Percentiles rank a stretch among this genome's conserved stretches.
Conservation (phyloP, 2,888 invertebrate species). For the Coelopa pilipes region DNA sequence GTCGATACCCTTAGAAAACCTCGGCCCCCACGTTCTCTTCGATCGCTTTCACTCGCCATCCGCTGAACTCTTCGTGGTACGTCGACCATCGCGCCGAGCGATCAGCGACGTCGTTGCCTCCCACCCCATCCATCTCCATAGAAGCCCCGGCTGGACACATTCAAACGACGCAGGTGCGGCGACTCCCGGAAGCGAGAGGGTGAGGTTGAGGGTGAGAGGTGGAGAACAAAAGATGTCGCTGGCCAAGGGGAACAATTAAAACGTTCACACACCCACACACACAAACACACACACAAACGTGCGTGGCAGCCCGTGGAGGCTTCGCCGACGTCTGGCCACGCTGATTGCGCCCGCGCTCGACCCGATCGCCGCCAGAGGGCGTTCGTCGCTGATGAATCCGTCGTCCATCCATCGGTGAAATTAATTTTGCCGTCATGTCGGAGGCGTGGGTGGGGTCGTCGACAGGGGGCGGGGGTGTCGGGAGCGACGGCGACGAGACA, state of each 20-base stretch:
- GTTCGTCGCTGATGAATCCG: background rate
- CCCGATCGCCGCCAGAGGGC: background rate
- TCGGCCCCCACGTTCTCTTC: no score
- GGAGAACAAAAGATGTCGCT: no score
- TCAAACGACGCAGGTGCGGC: no score
- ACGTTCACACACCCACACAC: no score
- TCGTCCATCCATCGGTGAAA: background rate
- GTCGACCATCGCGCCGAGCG: background rate
- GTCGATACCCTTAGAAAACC: no score
- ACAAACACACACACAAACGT: background rate
- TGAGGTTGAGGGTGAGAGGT: no score
- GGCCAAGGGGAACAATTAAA: no score
- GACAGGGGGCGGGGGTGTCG: background rate
- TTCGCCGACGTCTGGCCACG: background rate
- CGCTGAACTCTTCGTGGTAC: background rate
- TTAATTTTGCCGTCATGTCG: background rate
- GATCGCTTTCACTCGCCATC: background rate
- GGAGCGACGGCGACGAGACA: background rate
- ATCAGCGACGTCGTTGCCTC: no score
- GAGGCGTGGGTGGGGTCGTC: background rate
- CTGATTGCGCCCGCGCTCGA: background rate
- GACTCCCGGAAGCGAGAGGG: no score
- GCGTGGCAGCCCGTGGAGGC: background rate
- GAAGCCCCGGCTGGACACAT: no score
- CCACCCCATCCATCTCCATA: no score